A percentile compares a stretch with the other conserved stretches of the same genome.
Conservation (phyloP, 2,888 invertebrate species). For the Argynnis bischoffii region DNA sequence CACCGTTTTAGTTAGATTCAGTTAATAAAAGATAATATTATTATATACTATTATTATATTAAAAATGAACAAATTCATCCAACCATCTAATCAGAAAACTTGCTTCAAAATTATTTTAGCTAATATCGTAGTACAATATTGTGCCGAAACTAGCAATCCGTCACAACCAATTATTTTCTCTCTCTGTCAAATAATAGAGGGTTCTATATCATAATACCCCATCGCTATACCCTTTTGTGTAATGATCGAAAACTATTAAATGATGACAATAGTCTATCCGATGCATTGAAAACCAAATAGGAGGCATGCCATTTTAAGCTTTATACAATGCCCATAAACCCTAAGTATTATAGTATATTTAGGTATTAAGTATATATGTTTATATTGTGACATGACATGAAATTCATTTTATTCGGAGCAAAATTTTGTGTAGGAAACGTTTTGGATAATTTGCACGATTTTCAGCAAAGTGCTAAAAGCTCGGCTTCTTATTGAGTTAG, state of each 20-base stretch:
- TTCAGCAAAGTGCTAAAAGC: too few relatives aligned
- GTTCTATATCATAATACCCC: slow-evolving; percentile 18
- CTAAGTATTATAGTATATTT: not conserved
- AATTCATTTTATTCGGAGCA: not conserved
- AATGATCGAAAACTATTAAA: slow-evolving; percentile 23
- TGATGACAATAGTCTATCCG: slow-evolving; percentile 29
- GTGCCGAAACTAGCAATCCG: not conserved
- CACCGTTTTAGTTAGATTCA: too few relatives aligned
- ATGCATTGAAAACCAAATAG: slow-evolving; percentile 28
- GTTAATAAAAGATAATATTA: too few relatives aligned
- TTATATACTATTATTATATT: not conserved
- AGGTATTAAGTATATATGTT: not conserved
- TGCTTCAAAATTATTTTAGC: too few relatives aligned
- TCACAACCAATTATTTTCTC: slow-evolving; percentile 1
- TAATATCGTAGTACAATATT: not conserved
- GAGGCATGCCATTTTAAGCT: not conserved
- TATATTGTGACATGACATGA: not conserved
- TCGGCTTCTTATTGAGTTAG: too few relatives aligned
- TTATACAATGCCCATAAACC: not conserved
- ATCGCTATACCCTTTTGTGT: slow-evolving; percentile 16
- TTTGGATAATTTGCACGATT: too few relatives aligned
- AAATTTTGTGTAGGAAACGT: too few relatives aligned
- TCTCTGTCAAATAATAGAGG: slow-evolving; percentile 1
- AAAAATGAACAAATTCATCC: not conserved
- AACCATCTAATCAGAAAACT: too few relatives aligned